Evolutionary conservation across 2,797 vertebrate genomes (phyloP).

Genomic region (Sciurus carolinensis): DNA sequence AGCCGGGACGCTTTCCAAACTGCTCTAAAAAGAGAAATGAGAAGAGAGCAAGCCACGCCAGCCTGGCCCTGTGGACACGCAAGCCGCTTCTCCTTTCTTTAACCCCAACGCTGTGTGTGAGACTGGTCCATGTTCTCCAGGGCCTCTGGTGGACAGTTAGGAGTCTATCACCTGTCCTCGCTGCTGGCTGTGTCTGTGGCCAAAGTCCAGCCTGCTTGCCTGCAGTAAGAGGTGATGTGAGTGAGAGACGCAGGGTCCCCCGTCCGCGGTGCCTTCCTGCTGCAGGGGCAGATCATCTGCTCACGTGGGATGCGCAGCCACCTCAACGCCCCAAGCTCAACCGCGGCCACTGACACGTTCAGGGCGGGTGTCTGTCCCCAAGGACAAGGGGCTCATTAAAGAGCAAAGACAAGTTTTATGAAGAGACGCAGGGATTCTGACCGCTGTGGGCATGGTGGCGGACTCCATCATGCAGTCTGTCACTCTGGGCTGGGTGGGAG

Average conservation of each 20-base stretch:
- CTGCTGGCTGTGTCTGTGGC: neutral
- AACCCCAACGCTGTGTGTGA: neutral
- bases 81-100: accelerated
- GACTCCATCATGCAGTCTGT: neutral
- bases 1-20: neutral
- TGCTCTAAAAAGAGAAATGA: neutral
- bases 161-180: too few species aligned
- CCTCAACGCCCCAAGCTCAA: neutral
- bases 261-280: neutral
- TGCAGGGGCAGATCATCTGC: neutral
- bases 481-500: accelerated
- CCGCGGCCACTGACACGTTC: neutral
- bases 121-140: neutral
- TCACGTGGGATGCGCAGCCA: neutral
- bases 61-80: neutral
- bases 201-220: neutral
- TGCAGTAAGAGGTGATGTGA: neutral
- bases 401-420: neutral
- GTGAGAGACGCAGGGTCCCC: too few species aligned
- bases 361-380: neutral
- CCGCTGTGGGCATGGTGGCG: accelerated
- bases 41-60: neutral
- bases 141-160: neutral
- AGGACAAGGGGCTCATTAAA: neutral
- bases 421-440: neutral